A percentile compares a stretch with the other conserved stretches of the same genome.
Evolutionary conservation across 1,140 invertebrate species (phyloP).

Genomic region (Euglossa dilemma): DNA sequence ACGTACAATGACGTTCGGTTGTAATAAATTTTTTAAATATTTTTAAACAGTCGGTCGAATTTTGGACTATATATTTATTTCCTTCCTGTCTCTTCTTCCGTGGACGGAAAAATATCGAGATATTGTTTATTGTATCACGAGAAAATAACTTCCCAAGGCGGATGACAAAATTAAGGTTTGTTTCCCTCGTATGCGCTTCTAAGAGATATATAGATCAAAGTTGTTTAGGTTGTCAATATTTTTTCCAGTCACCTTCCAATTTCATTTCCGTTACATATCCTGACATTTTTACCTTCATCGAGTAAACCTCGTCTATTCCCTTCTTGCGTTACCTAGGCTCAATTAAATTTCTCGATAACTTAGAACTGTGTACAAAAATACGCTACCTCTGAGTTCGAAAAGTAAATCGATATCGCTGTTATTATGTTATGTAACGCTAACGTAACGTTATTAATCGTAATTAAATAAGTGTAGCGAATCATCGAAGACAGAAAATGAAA

Average conservation of each 20-base stretch:
- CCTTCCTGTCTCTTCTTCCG: not conserved
- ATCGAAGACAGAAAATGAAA: too few species aligned
- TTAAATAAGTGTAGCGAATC: too few species aligned
- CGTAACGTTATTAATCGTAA: too few species aligned
- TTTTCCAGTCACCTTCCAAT: conserved; percentile 22
- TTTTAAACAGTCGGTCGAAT: too few species aligned
- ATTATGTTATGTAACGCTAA: too few species aligned
- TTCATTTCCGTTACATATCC: conserved; percentile 8
- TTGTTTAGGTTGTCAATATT: conserved; percentile 27
- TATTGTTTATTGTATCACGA: conserved; percentile 11
- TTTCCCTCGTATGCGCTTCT: conserved; percentile 20
- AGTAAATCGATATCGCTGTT: too few species aligned
- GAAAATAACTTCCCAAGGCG: conserved; percentile 5
- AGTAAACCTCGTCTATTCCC: not conserved
- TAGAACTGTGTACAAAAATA: too few species aligned
- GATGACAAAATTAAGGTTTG: conserved; percentile 27
- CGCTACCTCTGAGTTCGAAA: too few species aligned
- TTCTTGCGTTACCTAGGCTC: too few species aligned
- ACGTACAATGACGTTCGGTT: too few species aligned
- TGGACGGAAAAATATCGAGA: not conserved
- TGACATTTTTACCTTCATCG: not conserved
- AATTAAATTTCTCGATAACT: not conserved
- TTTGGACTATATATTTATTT: not conserved
- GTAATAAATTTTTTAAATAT: too few species aligned
- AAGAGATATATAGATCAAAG: conserved; percentile 21